A percentile compares a stretch with the other conserved stretches of the same genome.
Evolutionary conservation across 2,888 invertebrate genomes (phyloP).

Genomic region (Tinea pellionella): DNA sequence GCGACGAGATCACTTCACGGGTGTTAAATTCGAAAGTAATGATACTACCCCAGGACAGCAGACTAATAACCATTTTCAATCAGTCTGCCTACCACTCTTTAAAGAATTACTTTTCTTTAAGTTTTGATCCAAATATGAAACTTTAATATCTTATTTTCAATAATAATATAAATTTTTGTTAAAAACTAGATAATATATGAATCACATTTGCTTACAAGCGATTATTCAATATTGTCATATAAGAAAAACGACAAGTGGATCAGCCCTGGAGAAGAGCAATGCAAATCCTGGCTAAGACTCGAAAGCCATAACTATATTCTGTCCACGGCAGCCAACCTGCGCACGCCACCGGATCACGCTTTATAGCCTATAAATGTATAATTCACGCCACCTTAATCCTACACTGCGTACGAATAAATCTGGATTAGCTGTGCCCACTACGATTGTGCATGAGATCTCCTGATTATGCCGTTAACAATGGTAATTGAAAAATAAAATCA

Average conservation of each 20-base stretch:
- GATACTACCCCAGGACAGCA: no score
- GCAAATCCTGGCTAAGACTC: conserved; percentile 10
- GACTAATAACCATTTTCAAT: no score
- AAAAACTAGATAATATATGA: no score
- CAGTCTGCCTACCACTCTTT: no score
- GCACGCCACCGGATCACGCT: conserved; percentile 66
- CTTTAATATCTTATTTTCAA: no score
- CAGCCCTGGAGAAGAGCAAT: background rate
- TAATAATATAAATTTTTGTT: no score
- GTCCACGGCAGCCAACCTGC: conserved; percentile 48
- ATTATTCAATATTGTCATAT: background rate
- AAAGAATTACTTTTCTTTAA: no score
- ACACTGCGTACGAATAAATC: conserved; percentile 58
- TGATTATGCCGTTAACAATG: conserved; percentile 67
- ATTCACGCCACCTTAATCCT: conserved; percentile 69
- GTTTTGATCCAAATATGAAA: no score
- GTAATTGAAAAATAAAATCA: conserved; percentile 64
- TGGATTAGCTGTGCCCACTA: conserved; percentile 59
- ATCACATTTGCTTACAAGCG: no score
- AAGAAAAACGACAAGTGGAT: background rate
- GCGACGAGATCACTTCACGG: no score
- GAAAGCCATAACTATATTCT: conserved; percentile 56
- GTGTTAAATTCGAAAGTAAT: no score
- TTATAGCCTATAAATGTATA: conserved; percentile 69
- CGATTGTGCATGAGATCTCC: conserved; percentile 55